Base-by-base conservation (phyloP, 2,888 invertebrate species). In the Cerceris rybyensis region DNA sequence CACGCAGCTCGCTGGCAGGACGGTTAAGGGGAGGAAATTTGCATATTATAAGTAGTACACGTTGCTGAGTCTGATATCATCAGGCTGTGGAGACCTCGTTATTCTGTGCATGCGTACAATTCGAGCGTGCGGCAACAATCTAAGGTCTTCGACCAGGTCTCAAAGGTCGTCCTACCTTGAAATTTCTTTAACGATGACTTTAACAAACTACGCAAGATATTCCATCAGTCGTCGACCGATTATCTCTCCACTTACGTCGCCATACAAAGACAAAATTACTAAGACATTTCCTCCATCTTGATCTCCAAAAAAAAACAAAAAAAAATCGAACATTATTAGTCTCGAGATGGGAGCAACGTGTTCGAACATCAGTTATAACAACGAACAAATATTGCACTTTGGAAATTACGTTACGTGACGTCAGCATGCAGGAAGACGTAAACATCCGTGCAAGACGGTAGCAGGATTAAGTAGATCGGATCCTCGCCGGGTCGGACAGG, bases 31-130 rank as follows among this genome's bases (percentile, higher is more conserved):
- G 85, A 83, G 83, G 78, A 84, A 88, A 92, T 92, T 92, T 92
- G 91, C 92, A 92, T 92, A 92, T 91, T 92, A 91, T 92, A 92
- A 92, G 92, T 92, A 91, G 90, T 91, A 90, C 92, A 91, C 84
- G 91, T 88, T 89, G 89, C 88, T 85, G 80, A 75, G 83, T 63
- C 86, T 86, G 92, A 92, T 92, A 91, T 90, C 86, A 91, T 92
- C 90, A 78, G 75, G 49, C 66, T 59, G 28, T 28, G 71, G 84
- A 87, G 87, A 88, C 90, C 90, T 91, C 90, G 91, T 91, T 91
- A 90, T 88, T 88, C 88, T 83, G 85, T 90, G 88, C 86, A 89
- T 89, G 88, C 86, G 86, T 88, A 89, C 85, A 75, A 89, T 89
- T 90, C 87, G 87, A 87, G 87, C 83, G 85, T 85, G 85, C 64